A percentile compares a stretch with the other conserved stretches of the same genome.
These are phyloP conservation scores for Drosophila repleta DNA, from an alignment of 1,140 invertebrate genomes.

Conservation along the genomic window DNA sequence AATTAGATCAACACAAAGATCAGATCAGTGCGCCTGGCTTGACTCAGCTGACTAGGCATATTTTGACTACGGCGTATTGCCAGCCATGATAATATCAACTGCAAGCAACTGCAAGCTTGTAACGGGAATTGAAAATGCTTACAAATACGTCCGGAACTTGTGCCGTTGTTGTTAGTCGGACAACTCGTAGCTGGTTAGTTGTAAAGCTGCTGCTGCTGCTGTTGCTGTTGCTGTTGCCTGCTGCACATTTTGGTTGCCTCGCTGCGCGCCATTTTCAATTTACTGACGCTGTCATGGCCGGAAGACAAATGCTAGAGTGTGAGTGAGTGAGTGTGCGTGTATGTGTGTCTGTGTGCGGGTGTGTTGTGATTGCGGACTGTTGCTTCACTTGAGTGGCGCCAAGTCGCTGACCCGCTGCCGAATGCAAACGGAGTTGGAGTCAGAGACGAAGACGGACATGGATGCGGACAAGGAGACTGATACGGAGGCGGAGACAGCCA, in stretches of 20 bases:
- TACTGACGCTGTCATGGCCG: constrained; percentile 73
- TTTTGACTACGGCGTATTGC: not conserved
- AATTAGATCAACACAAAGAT: not conserved
- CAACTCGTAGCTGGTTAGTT: constrained; percentile 10
- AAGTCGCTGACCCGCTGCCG: constrained; percentile 50
- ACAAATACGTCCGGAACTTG: constrained; percentile 1
- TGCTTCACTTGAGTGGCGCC: constrained; percentile 68
- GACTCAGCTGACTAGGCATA: too few relatives aligned
- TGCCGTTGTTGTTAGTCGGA: constrained; percentile 4
- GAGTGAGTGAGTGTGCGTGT: constrained; percentile 25
- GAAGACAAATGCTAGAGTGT: constrained; percentile 61
- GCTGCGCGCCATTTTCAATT: constrained; percentile 68
- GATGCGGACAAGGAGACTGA: constrained; percentile 6
- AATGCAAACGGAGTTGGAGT: constrained; percentile 8
- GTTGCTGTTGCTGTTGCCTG: not conserved
- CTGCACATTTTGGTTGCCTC: constrained; percentile 49
- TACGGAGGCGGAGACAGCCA: constrained; percentile 8
- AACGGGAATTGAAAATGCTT: constrained; percentile 56
- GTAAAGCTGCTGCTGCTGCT: not conserved
- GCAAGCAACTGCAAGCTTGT: constrained; percentile 56
- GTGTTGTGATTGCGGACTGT: constrained; percentile 73
- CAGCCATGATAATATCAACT: constrained; percentile 11
- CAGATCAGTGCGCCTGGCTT: not conserved
- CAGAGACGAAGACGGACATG: not conserved
- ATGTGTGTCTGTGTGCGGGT: constrained; percentile 35